A percentile compares a stretch with the other conserved stretches of the same genome.
phyloP scores from a whole-genome alignment of 1,140 invertebrate species.

The Dreissena rostriformis region DNA sequence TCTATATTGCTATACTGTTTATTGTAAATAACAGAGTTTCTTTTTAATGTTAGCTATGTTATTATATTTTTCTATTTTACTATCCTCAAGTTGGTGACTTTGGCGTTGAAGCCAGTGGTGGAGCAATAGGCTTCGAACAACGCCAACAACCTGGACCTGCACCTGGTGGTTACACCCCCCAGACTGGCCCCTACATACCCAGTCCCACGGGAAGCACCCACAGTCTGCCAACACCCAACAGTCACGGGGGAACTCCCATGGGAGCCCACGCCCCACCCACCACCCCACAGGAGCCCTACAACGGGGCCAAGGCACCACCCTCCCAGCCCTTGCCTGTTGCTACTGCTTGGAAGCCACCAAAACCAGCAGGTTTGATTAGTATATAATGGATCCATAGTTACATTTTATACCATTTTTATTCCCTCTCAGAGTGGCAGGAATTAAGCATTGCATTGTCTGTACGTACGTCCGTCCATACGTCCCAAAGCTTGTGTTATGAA shows the following conservation, averaged over 20 bases:
- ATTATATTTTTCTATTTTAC: too few relatives aligned
- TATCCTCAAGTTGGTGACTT: too few relatives aligned
- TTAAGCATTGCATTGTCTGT: too few relatives aligned
- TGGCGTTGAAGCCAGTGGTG: slow-evolving; percentile 27
- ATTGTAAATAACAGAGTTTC: too few relatives aligned
- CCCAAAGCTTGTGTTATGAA: too few relatives aligned
- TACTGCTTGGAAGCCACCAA: slow-evolving; percentile 69
- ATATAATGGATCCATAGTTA: too few relatives aligned
- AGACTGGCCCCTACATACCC: neutral
- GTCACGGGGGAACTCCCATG: slow-evolving; percentile 25
- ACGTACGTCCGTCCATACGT: too few relatives aligned
- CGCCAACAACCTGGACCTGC: neutral
- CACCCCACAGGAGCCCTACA: slow-evolving; percentile 70
- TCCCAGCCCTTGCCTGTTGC: slow-evolving; percentile 12
- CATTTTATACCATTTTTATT: too few relatives aligned
- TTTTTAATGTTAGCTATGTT: too few relatives aligned
- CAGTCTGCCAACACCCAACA: slow-evolving; percentile 38
- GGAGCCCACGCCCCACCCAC: slow-evolving; percentile 74
- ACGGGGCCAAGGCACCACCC: slow-evolving; percentile 46
- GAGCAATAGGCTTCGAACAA: slow-evolving; percentile 47
- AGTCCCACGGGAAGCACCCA: slow-evolving; percentile 1
- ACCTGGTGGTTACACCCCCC: neutral
- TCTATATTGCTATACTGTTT: too few relatives aligned
- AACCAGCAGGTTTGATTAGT: slow-evolving; percentile 53
- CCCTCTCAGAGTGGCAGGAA: too few relatives aligned